Conservation (phyloP, 2,888 invertebrate genomes). For the Tenthredo scrophulariae region DNA sequence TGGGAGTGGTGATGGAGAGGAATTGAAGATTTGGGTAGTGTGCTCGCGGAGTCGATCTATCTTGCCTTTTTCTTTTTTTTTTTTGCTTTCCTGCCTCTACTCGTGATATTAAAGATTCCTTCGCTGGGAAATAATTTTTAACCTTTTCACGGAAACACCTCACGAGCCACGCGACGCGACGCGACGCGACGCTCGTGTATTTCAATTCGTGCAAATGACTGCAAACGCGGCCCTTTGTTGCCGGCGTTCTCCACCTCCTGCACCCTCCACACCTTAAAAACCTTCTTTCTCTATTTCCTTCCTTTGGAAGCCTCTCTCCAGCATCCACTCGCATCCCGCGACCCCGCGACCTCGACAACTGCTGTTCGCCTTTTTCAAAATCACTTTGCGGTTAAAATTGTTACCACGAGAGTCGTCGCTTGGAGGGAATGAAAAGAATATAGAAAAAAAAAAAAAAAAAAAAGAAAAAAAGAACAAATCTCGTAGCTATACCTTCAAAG, state of each 20-base stretch:
- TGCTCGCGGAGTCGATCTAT: background rate
- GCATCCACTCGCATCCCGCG: constrained; percentile 43
- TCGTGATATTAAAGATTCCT: constrained; percentile 35
- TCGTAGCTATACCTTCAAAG: constrained; percentile 11
- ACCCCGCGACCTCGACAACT: constrained; percentile 50
- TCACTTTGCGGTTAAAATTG: constrained; percentile 40
- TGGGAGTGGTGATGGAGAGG: background rate
- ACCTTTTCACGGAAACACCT: constrained; percentile 28
- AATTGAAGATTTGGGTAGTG: background rate
- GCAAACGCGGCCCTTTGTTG: constrained; percentile 19
- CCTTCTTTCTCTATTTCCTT: constrained; percentile 21
- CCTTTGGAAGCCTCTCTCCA: constrained; percentile 19
- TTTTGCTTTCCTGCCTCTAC: background rate
- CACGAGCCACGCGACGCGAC: background rate
- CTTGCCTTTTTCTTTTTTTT: background rate
- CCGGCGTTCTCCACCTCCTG: background rate
- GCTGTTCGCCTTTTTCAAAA: constrained; percentile 42
- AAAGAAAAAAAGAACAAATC: background rate
- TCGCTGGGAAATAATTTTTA: constrained; percentile 7
- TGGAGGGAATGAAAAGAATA: background rate
- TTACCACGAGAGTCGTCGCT: constrained; percentile 47
- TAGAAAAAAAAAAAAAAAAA: background rate
- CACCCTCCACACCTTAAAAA: background rate
- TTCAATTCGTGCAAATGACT: constrained; percentile 33
- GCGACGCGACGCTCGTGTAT: background rate